Evolutionary conservation across 92 coral and sea anemone species (phyloP), one percentile per base, ranked within the genome.

Genomic region (Actinernus sp.): DNA sequence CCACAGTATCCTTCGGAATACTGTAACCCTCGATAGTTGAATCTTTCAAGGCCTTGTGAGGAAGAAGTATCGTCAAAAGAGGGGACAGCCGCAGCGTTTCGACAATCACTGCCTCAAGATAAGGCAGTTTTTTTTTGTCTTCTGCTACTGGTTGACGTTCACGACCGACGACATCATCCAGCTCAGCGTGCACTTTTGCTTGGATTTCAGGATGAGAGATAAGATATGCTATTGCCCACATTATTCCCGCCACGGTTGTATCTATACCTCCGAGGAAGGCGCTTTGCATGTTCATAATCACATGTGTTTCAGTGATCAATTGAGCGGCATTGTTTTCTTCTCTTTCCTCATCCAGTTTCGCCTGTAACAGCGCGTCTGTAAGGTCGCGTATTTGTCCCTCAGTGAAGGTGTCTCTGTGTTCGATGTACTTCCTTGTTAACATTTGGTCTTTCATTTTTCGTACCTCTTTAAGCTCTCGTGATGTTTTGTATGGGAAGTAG

Each of bases 1-100:
- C 81, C 47, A 77, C 72, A 28, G 95, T 92, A 43, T 77, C 84
- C 27, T 83, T 83, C 1, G 89, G 89, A 34, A 83, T 65, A 23
- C 31, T 58, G 31, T 75, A 83, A 2, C 79, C 84, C 0, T 61
- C 78, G 13, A 83, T 73, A 2, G 74, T 31, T 0, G 89, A 44
- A 33, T 83, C 84, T 31, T 58, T 41, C 3, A 73, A 67, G 2
- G 84, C 45, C 51, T 75, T 67, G 74, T 83, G 89, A 9, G 89
- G 89, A 7, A 83, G 60, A 37, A 67, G 60, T 27, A 83, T 37
- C 3, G 89, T 79, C 18, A 54, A 78, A 25, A 59, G 63, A 14
- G 84, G 54, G 1, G 72, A 31, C 13, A 83, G 68, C 33, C 90
- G 79, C 26, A 43, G 22, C 0, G 66, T 59, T 31, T 83, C 90